Evolutionary conservation across 1,140 invertebrate genomes (phyloP).

Genomic region (Heliothis virescens): DNA sequence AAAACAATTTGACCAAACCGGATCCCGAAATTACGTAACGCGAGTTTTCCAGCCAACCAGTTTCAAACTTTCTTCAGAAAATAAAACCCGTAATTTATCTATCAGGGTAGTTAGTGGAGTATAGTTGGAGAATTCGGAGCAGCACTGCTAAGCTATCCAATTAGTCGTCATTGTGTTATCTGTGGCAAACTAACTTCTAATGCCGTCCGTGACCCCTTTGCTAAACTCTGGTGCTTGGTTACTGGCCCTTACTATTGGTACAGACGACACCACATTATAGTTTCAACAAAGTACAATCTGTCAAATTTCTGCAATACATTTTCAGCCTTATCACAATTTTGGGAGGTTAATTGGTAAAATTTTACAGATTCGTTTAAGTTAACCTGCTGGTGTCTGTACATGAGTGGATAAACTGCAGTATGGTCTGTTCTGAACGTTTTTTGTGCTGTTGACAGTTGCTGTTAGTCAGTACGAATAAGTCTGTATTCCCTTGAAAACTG

Average conservation of each 20-base stretch:
- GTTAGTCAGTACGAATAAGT: too few relatives aligned
- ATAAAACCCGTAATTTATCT: slow-evolving; percentile 38
- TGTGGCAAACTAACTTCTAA: slow-evolving; percentile 55
- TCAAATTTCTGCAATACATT: too few relatives aligned
- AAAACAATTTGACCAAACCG: neutral
- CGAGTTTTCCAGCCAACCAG: slow-evolving; percentile 24
- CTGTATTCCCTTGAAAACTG: too few relatives aligned
- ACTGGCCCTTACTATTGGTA: slow-evolving; percentile 47
- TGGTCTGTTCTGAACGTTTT: too few relatives aligned
- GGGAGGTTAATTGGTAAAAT: too few relatives aligned
- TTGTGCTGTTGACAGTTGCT: too few relatives aligned
- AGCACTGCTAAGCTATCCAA: slow-evolving; percentile 61
- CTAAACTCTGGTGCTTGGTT: slow-evolving; percentile 51
- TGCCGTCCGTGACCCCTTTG: slow-evolving; percentile 60
- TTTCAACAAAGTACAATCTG: too few relatives aligned
- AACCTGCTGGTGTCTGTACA: too few relatives aligned
- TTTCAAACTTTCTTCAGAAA: slow-evolving; percentile 28
- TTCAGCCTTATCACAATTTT: too few relatives aligned
- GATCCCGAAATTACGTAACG: slow-evolving; percentile 5
- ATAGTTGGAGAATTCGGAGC: slow-evolving; percentile 42
- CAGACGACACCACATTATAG: too few relatives aligned
- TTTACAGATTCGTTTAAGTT: too few relatives aligned
- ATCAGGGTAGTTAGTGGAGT: slow-evolving; percentile 40
- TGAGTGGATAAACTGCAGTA: neutral
- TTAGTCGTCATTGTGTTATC: slow-evolving; percentile 61